These are phyloP conservation scores for Rhodophaea formosa DNA, from an alignment of 2,888 invertebrate genomes.

Conservation along the genomic window DNA sequence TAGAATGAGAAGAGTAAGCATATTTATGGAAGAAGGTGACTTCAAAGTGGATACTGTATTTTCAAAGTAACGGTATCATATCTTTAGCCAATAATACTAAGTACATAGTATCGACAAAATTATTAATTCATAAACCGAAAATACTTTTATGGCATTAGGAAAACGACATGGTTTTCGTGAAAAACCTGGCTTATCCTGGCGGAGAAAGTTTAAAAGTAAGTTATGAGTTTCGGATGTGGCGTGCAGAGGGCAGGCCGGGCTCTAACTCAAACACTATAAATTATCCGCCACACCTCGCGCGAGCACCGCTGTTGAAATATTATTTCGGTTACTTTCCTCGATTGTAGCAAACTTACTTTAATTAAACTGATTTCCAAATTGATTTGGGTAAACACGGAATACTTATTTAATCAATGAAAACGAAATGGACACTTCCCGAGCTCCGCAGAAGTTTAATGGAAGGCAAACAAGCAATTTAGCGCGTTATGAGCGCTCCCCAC, in stretches of 20 bases:
- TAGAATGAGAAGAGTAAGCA: no score
- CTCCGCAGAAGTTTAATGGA: slow-evolving; percentile 39
- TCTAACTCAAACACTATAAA: slow-evolving; percentile 49
- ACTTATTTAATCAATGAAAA: slow-evolving; percentile 12
- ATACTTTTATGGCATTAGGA: background rate
- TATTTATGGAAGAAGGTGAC: no score
- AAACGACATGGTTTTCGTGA: slow-evolving; percentile 1
- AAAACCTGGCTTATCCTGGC: background rate
- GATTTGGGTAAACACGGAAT: background rate
- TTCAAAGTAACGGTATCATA: no score
- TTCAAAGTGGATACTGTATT: no score
- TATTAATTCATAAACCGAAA: no score
- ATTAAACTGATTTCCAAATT: background rate
- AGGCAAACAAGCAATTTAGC: slow-evolving; percentile 45
- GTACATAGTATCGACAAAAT: no score
- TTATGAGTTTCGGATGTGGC: slow-evolving; percentile 44
- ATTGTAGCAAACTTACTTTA: slow-evolving; percentile 12
- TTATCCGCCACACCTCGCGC: slow-evolving; percentile 45
- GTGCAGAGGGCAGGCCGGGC: slow-evolving; percentile 36
- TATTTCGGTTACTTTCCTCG: slow-evolving; percentile 33
- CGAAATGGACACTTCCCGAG: slow-evolving; percentile 8
- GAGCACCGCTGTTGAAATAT: slow-evolving; percentile 33
- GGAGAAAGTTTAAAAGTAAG: slow-evolving; percentile 40
- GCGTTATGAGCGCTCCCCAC: slow-evolving; percentile 32
- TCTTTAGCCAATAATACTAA: no score